phyloP scores from a whole-genome alignment of 2,888 invertebrate genomes.

The Agrotis segetum region DNA sequence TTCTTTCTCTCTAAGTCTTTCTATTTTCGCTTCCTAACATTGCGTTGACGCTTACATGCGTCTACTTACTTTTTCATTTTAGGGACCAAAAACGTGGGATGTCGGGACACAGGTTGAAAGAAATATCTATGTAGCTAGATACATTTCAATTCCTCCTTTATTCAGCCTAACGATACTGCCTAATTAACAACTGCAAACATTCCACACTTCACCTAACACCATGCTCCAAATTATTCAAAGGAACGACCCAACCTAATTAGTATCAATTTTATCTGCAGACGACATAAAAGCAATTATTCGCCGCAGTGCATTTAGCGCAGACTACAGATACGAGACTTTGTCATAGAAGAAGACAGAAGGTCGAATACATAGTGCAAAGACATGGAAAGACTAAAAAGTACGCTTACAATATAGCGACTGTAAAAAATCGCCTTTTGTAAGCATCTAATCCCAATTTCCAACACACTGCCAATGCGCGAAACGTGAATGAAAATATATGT shows the following conservation, averaged over 20 bases:
- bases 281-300: conserved; percentile 59
- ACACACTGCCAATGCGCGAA: too few relatives aligned
- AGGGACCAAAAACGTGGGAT: too few relatives aligned
- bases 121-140: too few relatives aligned
- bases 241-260: conserved; percentile 52
- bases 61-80: too few relatives aligned
- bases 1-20: too few relatives aligned
- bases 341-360: conserved; percentile 29
- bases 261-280: conserved; percentile 56
- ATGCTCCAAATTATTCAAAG: conserved; percentile 41
- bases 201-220: conserved; percentile 7
- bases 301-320: conserved; percentile 62
- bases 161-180: not conserved
- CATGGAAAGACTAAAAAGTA: too few relatives aligned
- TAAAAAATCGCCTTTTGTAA: too few relatives aligned
- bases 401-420: not conserved
- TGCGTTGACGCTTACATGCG: too few relatives aligned
- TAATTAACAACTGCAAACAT: conserved; percentile 22
- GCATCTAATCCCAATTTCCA: too few relatives aligned
- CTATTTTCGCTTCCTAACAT: too few relatives aligned
- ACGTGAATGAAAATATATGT: too few relatives aligned
- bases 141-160: not conserved
- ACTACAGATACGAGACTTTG: conserved; percentile 49
- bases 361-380: not conserved
- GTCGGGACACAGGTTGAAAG: too few relatives aligned